phyloP scores from a whole-genome alignment of 2,113 vertebrate species.

The Addax nasomaculatus region DNA sequence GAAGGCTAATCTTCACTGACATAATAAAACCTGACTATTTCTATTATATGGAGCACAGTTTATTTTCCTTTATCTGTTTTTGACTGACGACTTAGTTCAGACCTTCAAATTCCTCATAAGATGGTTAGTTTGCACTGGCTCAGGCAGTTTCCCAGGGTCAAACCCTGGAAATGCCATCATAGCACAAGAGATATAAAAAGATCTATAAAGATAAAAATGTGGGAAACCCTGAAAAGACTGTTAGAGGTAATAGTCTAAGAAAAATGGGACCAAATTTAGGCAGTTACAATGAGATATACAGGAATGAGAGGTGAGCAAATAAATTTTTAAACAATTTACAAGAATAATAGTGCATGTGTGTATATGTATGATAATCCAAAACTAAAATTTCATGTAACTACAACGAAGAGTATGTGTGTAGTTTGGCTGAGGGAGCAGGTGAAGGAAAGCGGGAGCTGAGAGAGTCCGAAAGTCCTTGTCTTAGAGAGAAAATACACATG shows the following conservation, averaged over 20 bases:
- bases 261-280: not conserved
- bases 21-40: not conserved
- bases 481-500: not conserved
- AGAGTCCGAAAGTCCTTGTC: not conserved
- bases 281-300: not conserved
- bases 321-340: not conserved
- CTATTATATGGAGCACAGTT: not conserved
- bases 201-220: not conserved
- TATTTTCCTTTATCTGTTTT: not conserved
- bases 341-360: not conserved
- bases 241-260: not conserved
- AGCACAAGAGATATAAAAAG: not conserved
- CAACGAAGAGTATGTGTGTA: not conserved
- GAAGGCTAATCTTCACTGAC: not conserved
- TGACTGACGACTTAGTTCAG: not conserved
- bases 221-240: not conserved
- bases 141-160: not conserved
- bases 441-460: not conserved
- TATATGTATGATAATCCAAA: not conserved
- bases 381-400: not conserved
- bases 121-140: not conserved
- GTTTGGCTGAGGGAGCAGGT: not conserved
- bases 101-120: not conserved
- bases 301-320: not conserved
- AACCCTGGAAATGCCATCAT: not conserved